phyloP scores from a whole-genome alignment of 2,797 vertebrate genomes.

The Monodelphis domestica region DNA sequence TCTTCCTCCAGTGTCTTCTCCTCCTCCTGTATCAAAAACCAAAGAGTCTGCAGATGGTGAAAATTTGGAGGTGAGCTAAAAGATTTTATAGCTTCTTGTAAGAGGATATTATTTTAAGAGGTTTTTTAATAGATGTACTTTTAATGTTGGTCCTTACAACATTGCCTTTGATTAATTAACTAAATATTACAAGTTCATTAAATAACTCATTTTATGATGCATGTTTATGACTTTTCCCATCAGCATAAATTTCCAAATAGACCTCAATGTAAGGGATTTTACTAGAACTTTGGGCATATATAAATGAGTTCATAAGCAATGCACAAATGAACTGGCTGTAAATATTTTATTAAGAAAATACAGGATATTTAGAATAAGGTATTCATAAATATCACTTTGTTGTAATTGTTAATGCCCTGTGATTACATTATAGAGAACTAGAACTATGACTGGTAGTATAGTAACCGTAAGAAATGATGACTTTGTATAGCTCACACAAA shows the following conservation, averaged over 20 bases:
- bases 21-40: conserved; percentile 88
- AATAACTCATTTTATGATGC: conserved; percentile 59
- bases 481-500: conserved; percentile 26
- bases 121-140: conserved; percentile 1
- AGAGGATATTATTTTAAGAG: not conserved
- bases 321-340: conserved; percentile 29
- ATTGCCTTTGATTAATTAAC: conserved; percentile 46
- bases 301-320: conserved; percentile 52
- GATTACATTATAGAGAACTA: conserved; percentile 56
- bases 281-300: conserved; percentile 54
- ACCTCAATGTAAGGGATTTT: conserved; percentile 58
- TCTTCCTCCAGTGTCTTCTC: conserved; percentile 82
- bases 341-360: conserved; percentile 72
- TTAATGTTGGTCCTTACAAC: conserved; percentile 44
- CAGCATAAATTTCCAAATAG: conserved; percentile 36
- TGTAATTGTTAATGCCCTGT: conserved; percentile 50
- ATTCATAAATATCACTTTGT: conserved; percentile 26
- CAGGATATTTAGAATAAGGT: not conserved
- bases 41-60: conserved; percentile 94
- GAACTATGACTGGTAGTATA: conserved; percentile 41
- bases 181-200: conserved; percentile 52
- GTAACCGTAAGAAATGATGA: not conserved
- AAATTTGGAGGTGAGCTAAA: conserved; percentile 90
- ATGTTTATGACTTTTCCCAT: conserved; percentile 36
- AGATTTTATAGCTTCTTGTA: conserved; percentile 7